Evolutionary conservation across 2,888 invertebrate genomes (phyloP), one percentile per base, ranked within the genome.

Genomic region (Psococerastis gibbosa): DNA sequence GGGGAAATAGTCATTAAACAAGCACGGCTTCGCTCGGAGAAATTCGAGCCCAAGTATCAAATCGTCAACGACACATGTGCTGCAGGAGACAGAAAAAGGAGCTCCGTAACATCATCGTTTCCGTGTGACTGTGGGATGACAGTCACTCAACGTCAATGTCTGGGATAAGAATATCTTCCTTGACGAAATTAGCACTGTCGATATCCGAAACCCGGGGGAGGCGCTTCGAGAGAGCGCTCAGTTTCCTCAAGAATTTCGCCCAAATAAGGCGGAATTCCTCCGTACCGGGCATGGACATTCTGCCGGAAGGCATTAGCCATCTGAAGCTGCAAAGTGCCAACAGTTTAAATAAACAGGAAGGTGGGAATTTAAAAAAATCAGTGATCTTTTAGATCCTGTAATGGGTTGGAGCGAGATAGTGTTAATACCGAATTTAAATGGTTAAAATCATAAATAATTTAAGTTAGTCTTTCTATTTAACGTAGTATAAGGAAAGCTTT

Each of bases 291-390:
- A 71, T 94, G 94, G 70, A 95, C 78, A 68, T 95, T 95, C 78
- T 94, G 92, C 69, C 97, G 94, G 79, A 97, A 98, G 72, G 97
- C 97, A 75, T 97, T 97, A 71, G 97, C 95, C 74, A 97, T 97
- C 74, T 97, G 94, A 69, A 97, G 97, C 97, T 97, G 83, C 68
- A 73, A 72, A 63, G 60, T 58, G 64, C 57, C 27, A 27, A n/a
- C n/a, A n/a, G n/a, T n/a, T n/a, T n/a, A n/a, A n/a, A n/a, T n/a
- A n/a, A n/a, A n/a, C n/a, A n/a, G n/a, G n/a, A n/a, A n/a, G n/a
- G n/a, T n/a, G n/a, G n/a, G n/a, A n/a, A n/a, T n/a, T n/a, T n/a
- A n/a, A n/a, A n/a, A n/a, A n/a, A n/a, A n/a, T n/a, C n/a, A n/a
- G n/a, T n/a, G n/a, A n/a, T n/a, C n/a, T n/a, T n/a, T n/a, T n/a